Evolutionary conservation across 64 coral and sea anemone species (phyloP), one percentile per base, ranked within the genome.

Genomic region (Pocillopora verrucosa): DNA sequence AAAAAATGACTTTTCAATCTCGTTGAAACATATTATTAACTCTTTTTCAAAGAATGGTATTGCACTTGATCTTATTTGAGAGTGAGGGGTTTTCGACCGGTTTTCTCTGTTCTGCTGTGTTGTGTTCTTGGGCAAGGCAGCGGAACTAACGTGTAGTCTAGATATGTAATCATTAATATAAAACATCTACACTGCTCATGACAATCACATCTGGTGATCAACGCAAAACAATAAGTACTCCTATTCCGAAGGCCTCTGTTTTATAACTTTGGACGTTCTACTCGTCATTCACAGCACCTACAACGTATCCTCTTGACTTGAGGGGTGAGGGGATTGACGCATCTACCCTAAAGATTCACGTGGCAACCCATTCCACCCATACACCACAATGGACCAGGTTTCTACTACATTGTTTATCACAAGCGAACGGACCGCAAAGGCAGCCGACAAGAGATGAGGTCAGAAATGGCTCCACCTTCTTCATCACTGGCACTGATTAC

Each of bases 341-440:
- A 3, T 56, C 82, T 11, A 69, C 82, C 11, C 45, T 92, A 22
- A 65, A 62, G 11, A 92, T 92, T 92, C 62, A 78, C 83, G 5
- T 92, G 90, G 90, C 58, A 88, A 79, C 91, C 91, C 10, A 76
- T 96, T 1, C 51, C 77, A 4, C 82, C 24, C 4, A 45, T 96
- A 2, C n/a, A 96, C n/a, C 83, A 96, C 60, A 96, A 93, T 57
- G 95, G 91, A 0, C 95, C 95, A 16, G 91, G 88, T 9, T 72
- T 93, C 13, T 93, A 93, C n/a, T 96, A 96, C 19, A 59, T 91
- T 34, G 77, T 96, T 26, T 96, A 96, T 22, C 89, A 96, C 78
- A 80, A 90, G 35, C 79, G 67, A n/a, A 92, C 91, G 0, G 85
- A 93, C 59, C 58, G 56, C 15, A 72, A 69, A 13, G 83, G 59